Percentiles rank a stretch among this genome's conserved stretches.
Evolutionary conservation across 2,113 vertebrate species (phyloP).

Genomic region (Chionomys nivalis): DNA sequence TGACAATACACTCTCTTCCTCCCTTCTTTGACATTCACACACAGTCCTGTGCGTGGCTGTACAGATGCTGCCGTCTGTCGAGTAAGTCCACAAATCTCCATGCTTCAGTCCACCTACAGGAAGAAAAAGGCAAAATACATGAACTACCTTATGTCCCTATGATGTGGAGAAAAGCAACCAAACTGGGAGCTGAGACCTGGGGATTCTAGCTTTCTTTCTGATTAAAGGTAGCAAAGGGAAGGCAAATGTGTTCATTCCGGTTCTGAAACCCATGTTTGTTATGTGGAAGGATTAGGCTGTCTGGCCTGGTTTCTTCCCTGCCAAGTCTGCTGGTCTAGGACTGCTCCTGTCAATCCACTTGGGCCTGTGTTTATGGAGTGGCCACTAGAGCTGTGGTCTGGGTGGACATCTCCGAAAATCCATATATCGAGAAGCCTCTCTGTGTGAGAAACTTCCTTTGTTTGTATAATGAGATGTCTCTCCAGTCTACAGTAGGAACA

Average conservation of each 20-base stretch:
- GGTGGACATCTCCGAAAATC: neutral
- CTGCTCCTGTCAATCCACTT: neutral
- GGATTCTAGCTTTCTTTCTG: neutral
- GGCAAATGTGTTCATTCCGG: neutral
- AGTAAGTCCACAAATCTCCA: neutral
- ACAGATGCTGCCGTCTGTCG: neutral
- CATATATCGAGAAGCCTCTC: neutral
- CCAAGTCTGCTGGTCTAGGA: neutral
- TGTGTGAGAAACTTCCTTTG: neutral
- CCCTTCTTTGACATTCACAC: neutral
- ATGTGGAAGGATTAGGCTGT: neutral
- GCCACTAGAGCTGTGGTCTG: neutral
- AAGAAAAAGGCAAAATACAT: neutral
- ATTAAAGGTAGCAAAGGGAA: neutral
- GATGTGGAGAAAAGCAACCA: neutral
- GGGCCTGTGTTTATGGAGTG: neutral
- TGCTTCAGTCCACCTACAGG: too few relatives aligned
- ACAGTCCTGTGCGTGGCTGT: neutral
- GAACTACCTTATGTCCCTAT: too few relatives aligned
- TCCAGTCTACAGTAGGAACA: neutral
- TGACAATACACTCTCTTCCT: slow-evolving; percentile 17
- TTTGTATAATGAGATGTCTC: slow-evolving; percentile 8
- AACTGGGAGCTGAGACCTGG: neutral
- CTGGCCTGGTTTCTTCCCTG: neutral
- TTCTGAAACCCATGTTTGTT: neutral